Evolutionary conservation across 2,888 invertebrate species (phyloP).

Genomic region (Xanthia icteritia): DNA sequence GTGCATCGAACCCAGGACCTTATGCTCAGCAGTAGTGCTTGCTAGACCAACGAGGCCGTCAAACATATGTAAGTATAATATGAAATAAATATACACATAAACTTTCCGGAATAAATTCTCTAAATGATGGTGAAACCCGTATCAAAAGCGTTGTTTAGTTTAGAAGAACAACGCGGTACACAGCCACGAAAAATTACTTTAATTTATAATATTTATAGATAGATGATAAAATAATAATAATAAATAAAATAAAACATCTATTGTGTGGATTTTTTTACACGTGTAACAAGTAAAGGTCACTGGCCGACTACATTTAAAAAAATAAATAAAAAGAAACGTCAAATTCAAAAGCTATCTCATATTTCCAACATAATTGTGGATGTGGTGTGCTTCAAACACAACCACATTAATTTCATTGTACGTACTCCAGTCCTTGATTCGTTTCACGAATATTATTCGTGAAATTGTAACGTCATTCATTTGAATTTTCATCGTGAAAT

Average conservation of each 20-base stretch:
- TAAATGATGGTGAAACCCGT: not conserved
- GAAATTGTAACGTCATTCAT: constrained; percentile 47
- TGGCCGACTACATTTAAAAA: constrained; percentile 5
- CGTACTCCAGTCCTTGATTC: constrained; percentile 26
- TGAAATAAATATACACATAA: not conserved
- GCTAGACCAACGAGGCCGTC: no score
- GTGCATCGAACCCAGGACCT: no score
- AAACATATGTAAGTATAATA: not conserved
- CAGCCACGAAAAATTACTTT: no score
- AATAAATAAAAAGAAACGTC: not conserved
- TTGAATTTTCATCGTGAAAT: constrained; percentile 49
- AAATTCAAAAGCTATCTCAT: constrained; percentile 31
- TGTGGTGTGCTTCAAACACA: constrained; percentile 48
- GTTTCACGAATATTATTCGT: constrained; percentile 40
- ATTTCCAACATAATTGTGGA: constrained; percentile 50
- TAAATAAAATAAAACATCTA: not conserved
- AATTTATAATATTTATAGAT: no score
- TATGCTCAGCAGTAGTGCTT: no score
- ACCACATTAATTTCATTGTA: constrained; percentile 61
- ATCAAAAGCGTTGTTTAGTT: not conserved
- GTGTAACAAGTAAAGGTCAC: not conserved
- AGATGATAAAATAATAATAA: no score
- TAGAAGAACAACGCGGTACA: not conserved
- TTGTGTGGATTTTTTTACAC: not conserved
- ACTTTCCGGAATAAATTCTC: not conserved